phyloP scores from a whole-genome alignment of 2,797 vertebrate genomes.

The Sebastiscus tertius region DNA sequence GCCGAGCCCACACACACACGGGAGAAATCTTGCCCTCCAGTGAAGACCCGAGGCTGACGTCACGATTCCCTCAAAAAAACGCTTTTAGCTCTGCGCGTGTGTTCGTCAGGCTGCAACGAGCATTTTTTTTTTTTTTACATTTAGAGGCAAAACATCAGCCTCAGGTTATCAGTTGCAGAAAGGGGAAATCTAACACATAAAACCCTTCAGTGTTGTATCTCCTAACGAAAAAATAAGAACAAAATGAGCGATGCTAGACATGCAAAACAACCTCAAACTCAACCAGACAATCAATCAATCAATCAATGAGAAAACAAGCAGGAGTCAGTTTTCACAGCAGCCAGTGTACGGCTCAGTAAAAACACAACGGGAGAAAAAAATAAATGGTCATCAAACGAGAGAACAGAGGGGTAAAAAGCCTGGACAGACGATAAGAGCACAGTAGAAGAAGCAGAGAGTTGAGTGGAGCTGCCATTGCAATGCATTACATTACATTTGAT shows the following conservation, averaged over 20 bases:
- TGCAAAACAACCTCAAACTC: slow-evolving; percentile 73
- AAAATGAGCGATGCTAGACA: slow-evolving; percentile 62
- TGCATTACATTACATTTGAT: slow-evolving; percentile 71
- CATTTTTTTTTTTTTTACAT: not conserved
- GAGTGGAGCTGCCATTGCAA: slow-evolving; percentile 81
- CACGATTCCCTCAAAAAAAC: slow-evolving; percentile 19
- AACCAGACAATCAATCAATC: slow-evolving; percentile 68
- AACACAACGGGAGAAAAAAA: slow-evolving; percentile 46
- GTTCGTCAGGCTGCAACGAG: not conserved
- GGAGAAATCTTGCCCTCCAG: slow-evolving; percentile 69
- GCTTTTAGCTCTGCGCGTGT: not conserved
- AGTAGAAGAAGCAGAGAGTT: slow-evolving; percentile 59
- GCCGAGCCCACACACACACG: slow-evolving; percentile 40
- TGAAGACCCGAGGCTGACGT: slow-evolving; percentile 57
- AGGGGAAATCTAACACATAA: slow-evolving; percentile 66
- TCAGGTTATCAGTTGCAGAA: slow-evolving; percentile 54
- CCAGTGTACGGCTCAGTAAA: slow-evolving; percentile 68
- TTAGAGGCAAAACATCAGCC: slow-evolving; percentile 49
- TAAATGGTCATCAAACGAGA: slow-evolving; percentile 50
- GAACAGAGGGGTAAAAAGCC: slow-evolving; percentile 37
- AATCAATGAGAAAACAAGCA: slow-evolving; percentile 55
- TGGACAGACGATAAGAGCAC: slow-evolving; percentile 48
- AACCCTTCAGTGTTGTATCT: slow-evolving; percentile 81
- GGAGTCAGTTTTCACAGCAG: slow-evolving; percentile 69
- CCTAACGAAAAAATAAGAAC: slow-evolving; percentile 35